Conservation (phyloP, 2,888 invertebrate species). For the Drosophila longiperda region DNA sequence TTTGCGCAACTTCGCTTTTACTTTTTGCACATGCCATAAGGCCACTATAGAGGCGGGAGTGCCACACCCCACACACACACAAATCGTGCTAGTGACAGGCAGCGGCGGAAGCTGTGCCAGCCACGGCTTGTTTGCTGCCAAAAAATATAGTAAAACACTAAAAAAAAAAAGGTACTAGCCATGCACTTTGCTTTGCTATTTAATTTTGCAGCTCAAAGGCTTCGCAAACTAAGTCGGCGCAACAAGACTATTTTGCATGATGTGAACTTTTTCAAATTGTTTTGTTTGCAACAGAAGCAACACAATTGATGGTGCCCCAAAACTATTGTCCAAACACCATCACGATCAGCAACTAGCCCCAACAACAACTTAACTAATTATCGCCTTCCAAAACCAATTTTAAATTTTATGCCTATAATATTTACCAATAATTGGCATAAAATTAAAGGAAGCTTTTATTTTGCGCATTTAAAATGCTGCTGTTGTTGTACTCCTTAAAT, state of each 20-base stretch:
- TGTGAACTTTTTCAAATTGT: constrained; percentile 52
- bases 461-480: constrained; percentile 39
- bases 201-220: constrained; percentile 79
- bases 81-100: constrained; percentile 74
- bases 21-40: constrained; percentile 71
- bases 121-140: constrained; percentile 75
- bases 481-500: neutral
- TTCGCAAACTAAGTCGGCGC: constrained; percentile 53
- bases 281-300: constrained; percentile 44
- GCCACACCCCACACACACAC: constrained; percentile 10
- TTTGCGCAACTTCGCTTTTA: constrained; percentile 79
- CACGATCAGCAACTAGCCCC: neutral
- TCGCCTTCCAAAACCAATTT: constrained; percentile 26
- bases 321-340: constrained; percentile 4
- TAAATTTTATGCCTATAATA: constrained; percentile 24
- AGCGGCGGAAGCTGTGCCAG: constrained; percentile 67
- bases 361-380: constrained; percentile 45
- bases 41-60: constrained; percentile 27
- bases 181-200: constrained; percentile 78
- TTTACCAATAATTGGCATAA: constrained; percentile 36
- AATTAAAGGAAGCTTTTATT: constrained; percentile 41
- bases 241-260: constrained; percentile 56
- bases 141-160: constrained; percentile 47
- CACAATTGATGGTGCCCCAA: constrained; percentile 53
- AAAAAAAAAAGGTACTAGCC: constrained; percentile 46